Evolutionary conservation across 1,140 invertebrate genomes (phyloP), one percentile per base, ranked within the genome.

Genomic region (Eciton burchellii): DNA sequence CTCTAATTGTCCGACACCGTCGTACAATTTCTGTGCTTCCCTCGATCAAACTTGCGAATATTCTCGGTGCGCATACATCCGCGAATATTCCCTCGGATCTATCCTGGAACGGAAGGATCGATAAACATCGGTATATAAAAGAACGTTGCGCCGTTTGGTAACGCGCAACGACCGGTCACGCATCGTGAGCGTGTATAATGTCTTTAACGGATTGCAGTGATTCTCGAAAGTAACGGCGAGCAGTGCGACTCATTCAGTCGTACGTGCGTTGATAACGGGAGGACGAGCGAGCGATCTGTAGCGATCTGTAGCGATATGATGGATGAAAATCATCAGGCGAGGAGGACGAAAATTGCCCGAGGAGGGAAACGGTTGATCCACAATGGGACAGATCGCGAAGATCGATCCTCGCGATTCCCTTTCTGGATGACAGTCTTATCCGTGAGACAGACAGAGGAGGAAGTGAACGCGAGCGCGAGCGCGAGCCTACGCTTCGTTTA

Each of bases 141-240:
- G 54, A 72, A 81, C 29, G 54, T 60, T 77, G 60, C 62, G 63
- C 63, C 49, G 74, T 79, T 79, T 60, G 45, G 77, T 73, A 81
- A 73, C 57, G 54, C 77, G 77, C 70, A 79, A 56, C 57, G 66
- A 43, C 68, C 68, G 68, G 77, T 81, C 57, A 73, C 68, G 70
- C 77, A 60, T 73, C 77, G 57, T 81, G 70, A 73, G 73, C 77
- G 66, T 73, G 77, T 73, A 79, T 79, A 79, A 79, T 79, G 74
- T 81, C 77, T 72, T 73, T 60, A 81, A 81, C 70, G 77, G 70
- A 81, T 81, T 73, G 70, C 70, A 73, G 70, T 72, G 77, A 81
- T 81, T 81, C 77, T 81, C 68, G 77, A 73, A 81, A 81, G 77
- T 81, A 73, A 73, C 68, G 77, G 66, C 68, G 63, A 79, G 74